Percentiles rank a stretch among this genome's conserved stretches.
phyloP scores from a whole-genome alignment of 2,888 invertebrate species.

The Yponomeuta malinellus region DNA sequence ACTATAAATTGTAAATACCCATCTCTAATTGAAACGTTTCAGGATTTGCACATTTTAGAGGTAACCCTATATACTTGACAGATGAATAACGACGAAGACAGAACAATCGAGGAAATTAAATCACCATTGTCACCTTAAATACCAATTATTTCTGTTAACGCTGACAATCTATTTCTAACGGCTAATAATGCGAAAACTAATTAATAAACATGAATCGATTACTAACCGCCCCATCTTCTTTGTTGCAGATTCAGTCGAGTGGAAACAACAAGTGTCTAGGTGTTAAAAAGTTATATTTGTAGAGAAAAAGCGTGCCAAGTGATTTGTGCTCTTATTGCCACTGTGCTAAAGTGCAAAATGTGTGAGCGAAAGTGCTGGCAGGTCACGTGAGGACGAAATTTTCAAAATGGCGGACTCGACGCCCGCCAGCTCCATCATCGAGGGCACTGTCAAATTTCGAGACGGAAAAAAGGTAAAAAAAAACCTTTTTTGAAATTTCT shows the following conservation, averaged over 20 bases:
- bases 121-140: background rate
- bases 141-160: background rate
- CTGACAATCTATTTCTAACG: background rate
- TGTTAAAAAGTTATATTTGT: slow-evolving; percentile 22
- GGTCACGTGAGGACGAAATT: slow-evolving; percentile 52
- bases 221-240: slow-evolving; percentile 15
- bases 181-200: slow-evolving; percentile 4
- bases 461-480: slow-evolving; percentile 89
- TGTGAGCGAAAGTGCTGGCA: slow-evolving; percentile 53
- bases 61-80: no score
- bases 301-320: slow-evolving; percentile 24
- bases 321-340: slow-evolving; percentile 23
- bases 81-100: no score
- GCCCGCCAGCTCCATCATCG: slow-evolving; percentile 85
- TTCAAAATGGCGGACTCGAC: slow-evolving; percentile 63
- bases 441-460: slow-evolving; percentile 92
- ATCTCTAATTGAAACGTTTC: no score
- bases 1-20: no score
- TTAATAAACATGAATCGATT: background rate
- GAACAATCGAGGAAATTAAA: background rate
- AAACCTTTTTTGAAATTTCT: no score
- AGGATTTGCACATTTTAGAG: no score
- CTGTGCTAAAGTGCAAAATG: slow-evolving; percentile 56
- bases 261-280: slow-evolving; percentile 6
- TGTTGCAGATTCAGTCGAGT: slow-evolving; percentile 32